Evolutionary conservation across 2,797 vertebrate genomes (phyloP).

Genomic region (Protosalanx chinensis): DNA sequence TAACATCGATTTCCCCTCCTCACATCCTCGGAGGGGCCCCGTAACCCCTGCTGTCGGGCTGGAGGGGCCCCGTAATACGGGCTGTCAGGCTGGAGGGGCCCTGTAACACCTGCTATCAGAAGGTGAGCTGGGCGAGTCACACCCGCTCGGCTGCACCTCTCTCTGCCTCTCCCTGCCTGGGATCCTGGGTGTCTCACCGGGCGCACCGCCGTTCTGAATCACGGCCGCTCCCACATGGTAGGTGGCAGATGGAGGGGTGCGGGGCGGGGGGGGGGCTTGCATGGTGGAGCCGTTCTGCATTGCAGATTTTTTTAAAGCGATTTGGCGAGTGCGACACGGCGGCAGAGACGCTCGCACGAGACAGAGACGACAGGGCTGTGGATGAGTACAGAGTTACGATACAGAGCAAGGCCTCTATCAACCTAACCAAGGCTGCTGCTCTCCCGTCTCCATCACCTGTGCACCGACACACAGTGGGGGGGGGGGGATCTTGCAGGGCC

Average conservation of each 20-base stretch:
- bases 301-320: constrained; percentile 26
- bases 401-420: too few species aligned
- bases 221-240: constrained; percentile 55
- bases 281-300: constrained; percentile 52
- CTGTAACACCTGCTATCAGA: too few species aligned
- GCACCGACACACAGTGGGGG: constrained; percentile 47
- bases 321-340: constrained; percentile 23
- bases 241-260: constrained; percentile 59
- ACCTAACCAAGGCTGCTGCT: constrained; percentile 11
- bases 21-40: constrained; percentile 55
- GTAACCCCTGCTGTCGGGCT: constrained; percentile 68
- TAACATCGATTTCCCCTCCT: constrained; percentile 64
- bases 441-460: constrained; percentile 59
- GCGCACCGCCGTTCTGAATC: constrained; percentile 61
- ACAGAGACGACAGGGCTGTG: constrained; percentile 1
- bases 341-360: constrained; percentile 5
- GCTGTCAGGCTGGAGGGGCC: constrained; percentile 52
- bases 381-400: neutral
- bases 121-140: constrained; percentile 51
- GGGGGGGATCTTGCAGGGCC: constrained; percentile 43
- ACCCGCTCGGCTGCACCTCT: constrained; percentile 48
- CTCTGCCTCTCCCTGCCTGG: constrained; percentile 49
- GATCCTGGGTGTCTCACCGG: constrained; percentile 40
- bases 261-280: neutral
- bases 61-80: constrained; percentile 67